Conservation (phyloP, 2,888 invertebrate species). For the Beris chalybata region DNA sequence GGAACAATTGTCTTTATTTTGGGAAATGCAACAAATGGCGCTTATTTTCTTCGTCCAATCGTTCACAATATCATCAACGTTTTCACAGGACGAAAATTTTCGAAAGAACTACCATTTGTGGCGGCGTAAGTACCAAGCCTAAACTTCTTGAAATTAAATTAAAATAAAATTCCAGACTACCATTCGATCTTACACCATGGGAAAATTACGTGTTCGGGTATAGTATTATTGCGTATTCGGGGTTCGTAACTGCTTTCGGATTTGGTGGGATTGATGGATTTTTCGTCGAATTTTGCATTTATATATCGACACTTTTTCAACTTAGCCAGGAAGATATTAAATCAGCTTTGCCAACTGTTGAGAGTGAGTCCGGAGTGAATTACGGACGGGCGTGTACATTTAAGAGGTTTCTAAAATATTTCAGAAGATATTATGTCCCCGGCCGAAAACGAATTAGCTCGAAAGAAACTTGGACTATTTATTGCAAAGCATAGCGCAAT, state of each 20-base stretch:
- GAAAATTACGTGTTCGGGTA: conserved; percentile 48
- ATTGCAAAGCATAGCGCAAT: conserved; percentile 50
- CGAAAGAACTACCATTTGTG: conserved; percentile 47
- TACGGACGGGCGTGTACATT: background rate
- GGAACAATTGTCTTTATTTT: conserved; percentile 44
- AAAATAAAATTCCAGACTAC: conserved; percentile 43
- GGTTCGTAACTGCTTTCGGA: conserved; percentile 48
- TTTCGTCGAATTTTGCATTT: conserved; percentile 50
- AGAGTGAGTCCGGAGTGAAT: background rate
- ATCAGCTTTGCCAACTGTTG: background rate
- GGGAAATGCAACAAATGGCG: conserved; percentile 45
- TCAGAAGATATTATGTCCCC: background rate
- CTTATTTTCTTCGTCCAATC: conserved; percentile 47
- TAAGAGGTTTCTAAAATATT: background rate
- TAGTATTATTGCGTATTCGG: conserved; percentile 46
- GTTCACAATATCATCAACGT: conserved; percentile 43
- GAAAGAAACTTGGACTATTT: conserved; percentile 43
- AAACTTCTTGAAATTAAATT: no score
- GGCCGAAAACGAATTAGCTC: conserved; percentile 44
- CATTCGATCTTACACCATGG: conserved; percentile 43
- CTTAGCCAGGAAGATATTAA: conserved; percentile 48
- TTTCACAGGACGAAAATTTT: conserved; percentile 41
- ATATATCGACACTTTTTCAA: conserved; percentile 48
- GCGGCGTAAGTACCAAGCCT: conserved; percentile 43
- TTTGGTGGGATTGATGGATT: conserved; percentile 51